Evolutionary conservation across 1,140 invertebrate species (phyloP).

Genomic region (Pantala flavescens): DNA sequence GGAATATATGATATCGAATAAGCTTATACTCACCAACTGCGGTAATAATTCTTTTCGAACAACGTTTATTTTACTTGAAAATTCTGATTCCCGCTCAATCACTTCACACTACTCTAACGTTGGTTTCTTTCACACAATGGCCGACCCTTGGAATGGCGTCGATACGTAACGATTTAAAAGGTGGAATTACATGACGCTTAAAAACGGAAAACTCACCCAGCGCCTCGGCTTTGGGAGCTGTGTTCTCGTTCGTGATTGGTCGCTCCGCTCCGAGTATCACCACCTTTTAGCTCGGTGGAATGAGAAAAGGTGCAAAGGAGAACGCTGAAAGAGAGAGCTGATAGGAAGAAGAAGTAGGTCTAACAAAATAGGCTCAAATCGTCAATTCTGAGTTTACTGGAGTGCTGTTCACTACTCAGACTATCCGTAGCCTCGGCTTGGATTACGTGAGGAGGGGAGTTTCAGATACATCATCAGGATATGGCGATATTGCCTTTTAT

Average conservation of each 20-base stretch:
- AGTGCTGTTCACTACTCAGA: conserved; percentile 5
- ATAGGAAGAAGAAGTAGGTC: conserved; percentile 17
- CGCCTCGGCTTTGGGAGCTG: background rate
- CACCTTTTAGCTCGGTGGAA: background rate
- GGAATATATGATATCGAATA: background rate
- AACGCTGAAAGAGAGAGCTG: conserved; percentile 15
- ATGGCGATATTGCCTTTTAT: conserved; percentile 6
- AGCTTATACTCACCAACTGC: background rate
- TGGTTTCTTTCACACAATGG: conserved; percentile 15
- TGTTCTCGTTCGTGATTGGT: conserved; percentile 2
- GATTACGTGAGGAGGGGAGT: conserved; percentile 13
- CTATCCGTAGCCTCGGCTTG: conserved; percentile 10
- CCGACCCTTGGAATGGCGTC: conserved; percentile 12
- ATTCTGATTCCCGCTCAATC: background rate
- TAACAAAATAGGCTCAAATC: conserved; percentile 13
- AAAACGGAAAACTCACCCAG: conserved; percentile 12
- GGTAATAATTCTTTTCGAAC: conserved; percentile 5
- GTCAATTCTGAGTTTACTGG: conserved; percentile 12
- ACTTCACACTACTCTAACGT: conserved; percentile 13
- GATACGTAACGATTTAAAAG: conserved; percentile 12
- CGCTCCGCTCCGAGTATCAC: background rate
- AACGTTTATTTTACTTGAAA: conserved; percentile 7
- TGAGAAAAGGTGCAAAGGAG: conserved; percentile 13
- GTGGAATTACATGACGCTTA: background rate
- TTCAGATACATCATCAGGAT: background rate